phyloP scores from a whole-genome alignment of 1,140 invertebrate genomes.

The Drosophila orosa region DNA sequence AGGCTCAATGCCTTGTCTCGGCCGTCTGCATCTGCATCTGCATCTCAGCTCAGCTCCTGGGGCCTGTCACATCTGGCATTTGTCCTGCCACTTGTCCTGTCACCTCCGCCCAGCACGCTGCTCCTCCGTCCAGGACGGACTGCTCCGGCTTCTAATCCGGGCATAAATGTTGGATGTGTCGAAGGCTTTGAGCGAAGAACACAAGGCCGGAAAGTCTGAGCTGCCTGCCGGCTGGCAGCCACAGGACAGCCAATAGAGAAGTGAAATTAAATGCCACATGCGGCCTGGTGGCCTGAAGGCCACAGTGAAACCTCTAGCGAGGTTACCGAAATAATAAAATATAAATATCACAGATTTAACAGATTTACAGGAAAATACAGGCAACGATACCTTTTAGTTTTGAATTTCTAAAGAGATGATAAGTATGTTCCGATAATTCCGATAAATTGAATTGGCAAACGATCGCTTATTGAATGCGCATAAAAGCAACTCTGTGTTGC shows the following conservation, averaged over 20 bases:
- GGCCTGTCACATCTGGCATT: constrained; percentile 44
- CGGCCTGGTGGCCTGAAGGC: neutral
- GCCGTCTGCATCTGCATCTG: constrained; percentile 8
- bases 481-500: neutral
- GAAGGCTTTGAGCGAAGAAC: constrained; percentile 51
- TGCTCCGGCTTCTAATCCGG: constrained; percentile 46
- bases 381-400: neutral
- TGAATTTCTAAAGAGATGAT: neutral
- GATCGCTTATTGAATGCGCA: no score
- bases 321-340: neutral
- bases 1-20: constrained; percentile 3
- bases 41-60: constrained; percentile 1
- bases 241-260: constrained; percentile 25
- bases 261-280: constrained; percentile 51
- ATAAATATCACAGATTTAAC: neutral
- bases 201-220: constrained; percentile 32
- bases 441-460: no score
- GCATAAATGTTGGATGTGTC: constrained; percentile 71
- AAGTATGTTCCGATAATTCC: neutral
- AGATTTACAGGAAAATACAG: neutral
- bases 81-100: constrained; percentile 39
- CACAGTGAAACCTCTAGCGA: constrained; percentile 21
- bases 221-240: constrained; percentile 5
- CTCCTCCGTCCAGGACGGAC: neutral
- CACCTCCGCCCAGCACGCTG: neutral